phyloP scores from a whole-genome alignment of 2,797 vertebrate genomes.

The Sparus aurata region DNA sequence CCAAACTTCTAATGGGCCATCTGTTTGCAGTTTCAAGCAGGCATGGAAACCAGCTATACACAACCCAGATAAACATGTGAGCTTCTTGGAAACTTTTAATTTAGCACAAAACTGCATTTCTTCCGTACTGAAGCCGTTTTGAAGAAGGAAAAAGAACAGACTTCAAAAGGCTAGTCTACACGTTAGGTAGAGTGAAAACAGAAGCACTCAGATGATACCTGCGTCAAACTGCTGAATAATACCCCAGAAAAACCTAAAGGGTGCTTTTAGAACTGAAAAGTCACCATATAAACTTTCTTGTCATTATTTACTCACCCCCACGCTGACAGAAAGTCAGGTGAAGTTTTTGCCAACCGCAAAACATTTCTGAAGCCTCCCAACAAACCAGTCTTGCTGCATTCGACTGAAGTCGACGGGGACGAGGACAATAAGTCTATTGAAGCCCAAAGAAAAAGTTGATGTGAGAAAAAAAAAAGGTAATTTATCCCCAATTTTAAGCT shows the following conservation, averaged over 20 bases:
- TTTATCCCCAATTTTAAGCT: no score
- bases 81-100: constrained; percentile 26
- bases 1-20: constrained; percentile 53
- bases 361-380: no score
- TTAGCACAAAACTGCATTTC: constrained; percentile 22
- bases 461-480: no score
- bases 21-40: constrained; percentile 47
- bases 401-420: no score
- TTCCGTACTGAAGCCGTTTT: constrained; percentile 7
- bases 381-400: no score
- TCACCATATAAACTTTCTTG: neutral
- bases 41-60: constrained; percentile 37
- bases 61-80: constrained; percentile 2
- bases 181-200: constrained; percentile 16
- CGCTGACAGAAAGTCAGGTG: no score
- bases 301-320: no score
- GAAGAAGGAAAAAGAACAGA: constrained; percentile 6
- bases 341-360: no score
- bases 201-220: neutral
- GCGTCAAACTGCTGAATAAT: constrained; percentile 1
- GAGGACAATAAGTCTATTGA: no score
- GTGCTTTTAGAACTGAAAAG: neutral
- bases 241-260: neutral
- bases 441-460: no score
- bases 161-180: neutral